Percentiles rank a stretch among this genome's conserved stretches.
phyloP scores from a whole-genome alignment of 92 coral and sea anemone genomes.

The Micromussa lordhowensis region DNA sequence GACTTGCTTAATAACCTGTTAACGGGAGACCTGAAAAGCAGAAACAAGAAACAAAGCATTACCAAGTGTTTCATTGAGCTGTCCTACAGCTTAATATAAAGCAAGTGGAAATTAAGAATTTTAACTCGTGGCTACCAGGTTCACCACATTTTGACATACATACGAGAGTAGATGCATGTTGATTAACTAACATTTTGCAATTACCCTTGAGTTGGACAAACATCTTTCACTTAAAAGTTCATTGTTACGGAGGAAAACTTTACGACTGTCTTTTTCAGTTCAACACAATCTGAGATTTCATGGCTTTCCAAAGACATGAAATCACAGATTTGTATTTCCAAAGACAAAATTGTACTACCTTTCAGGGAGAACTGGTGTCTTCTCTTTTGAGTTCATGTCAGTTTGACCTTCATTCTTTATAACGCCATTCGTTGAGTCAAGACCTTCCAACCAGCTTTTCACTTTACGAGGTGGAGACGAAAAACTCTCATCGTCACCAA shows the following conservation, averaged over 20 bases:
- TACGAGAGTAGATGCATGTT: not conserved
- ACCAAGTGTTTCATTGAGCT: not conserved
- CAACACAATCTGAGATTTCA: not conserved
- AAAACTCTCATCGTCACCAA: constrained; percentile 34
- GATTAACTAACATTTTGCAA: not conserved
- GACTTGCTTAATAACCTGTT: not conserved
- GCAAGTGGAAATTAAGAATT: not conserved
- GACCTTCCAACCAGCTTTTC: constrained; percentile 48
- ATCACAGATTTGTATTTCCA: not conserved
- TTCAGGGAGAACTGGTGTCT: constrained; percentile 4
- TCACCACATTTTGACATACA: not conserved
- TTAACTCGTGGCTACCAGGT: not conserved
- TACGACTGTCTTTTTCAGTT: not conserved
- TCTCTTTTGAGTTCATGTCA: not conserved
- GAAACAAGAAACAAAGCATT: not conserved
- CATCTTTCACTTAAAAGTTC: not conserved
- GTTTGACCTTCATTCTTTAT: not conserved
- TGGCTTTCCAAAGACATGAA: not conserved
- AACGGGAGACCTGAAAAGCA: constrained; percentile 23
- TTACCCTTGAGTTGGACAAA: not conserved
- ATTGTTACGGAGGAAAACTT: not conserved
- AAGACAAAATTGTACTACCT: no score
- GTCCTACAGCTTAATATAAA: not conserved
- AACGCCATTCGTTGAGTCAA: constrained; percentile 12
- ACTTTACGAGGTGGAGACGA: constrained; percentile 51